Evolutionary conservation across 2,888 invertebrate species (phyloP).

Genomic region (Lasioglossum morio): DNA sequence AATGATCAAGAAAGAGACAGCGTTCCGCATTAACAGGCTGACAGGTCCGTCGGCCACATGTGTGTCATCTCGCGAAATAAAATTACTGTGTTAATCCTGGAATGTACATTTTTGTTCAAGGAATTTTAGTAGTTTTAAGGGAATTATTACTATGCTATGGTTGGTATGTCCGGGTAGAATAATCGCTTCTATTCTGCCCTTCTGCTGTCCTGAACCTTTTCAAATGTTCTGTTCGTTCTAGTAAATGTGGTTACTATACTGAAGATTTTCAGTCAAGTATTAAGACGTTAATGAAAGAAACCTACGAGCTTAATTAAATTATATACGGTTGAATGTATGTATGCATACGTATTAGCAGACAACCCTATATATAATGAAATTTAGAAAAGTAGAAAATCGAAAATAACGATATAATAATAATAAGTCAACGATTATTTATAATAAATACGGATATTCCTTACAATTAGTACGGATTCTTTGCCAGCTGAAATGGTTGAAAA

Average conservation of each 20-base stretch:
- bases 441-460: no score
- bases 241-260: background rate
- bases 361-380: no score
- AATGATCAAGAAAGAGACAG: constrained; percentile 1
- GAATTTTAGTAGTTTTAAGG: background rate
- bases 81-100: background rate
- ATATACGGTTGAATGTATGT: no score
- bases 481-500: background rate
- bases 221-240: background rate
- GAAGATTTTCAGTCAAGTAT: background rate
- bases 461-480: background rate
- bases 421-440: no score
- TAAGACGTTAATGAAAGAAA: background rate
- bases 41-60: background rate
- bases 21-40: background rate
- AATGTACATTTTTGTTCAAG: background rate
- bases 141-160: background rate
- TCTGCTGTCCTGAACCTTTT: background rate
- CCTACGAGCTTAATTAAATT: background rate
- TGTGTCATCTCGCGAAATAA: background rate
- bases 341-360: no score
- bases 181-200: background rate
- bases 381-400: no score
- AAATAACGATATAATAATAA: no score
- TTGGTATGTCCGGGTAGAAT: background rate